Evolutionary conservation across 2,113 vertebrate genomes (phyloP).

Genomic region (Arothron firmamentum): DNA sequence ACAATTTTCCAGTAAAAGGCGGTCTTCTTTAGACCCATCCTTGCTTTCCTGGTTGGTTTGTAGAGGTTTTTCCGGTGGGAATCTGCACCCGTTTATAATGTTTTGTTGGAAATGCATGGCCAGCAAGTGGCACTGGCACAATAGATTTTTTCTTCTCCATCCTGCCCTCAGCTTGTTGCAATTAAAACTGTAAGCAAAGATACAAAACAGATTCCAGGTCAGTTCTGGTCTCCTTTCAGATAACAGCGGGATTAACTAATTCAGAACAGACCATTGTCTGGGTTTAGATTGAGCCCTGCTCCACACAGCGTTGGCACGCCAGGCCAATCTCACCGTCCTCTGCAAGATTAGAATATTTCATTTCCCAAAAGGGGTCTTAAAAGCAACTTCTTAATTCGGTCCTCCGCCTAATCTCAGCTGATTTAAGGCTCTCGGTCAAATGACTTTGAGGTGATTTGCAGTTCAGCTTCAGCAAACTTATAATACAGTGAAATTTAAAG

Average conservation of each 20-base stretch:
- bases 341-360: slow-evolving; percentile 51
- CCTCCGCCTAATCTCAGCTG: slow-evolving; percentile 13
- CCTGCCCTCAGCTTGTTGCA: slow-evolving; percentile 55
- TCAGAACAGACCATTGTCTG: slow-evolving; percentile 36
- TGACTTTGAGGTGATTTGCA: slow-evolving; percentile 33
- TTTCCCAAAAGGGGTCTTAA: slow-evolving; percentile 50
- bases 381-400: slow-evolving; percentile 32
- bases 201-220: slow-evolving; percentile 49
- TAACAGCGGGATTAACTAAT: slow-evolving; percentile 54
- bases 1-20: slow-evolving; percentile 67
- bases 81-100: slow-evolving; percentile 42
- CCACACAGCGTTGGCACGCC: slow-evolving; percentile 28
- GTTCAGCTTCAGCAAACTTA: slow-evolving; percentile 37
- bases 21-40: slow-evolving; percentile 36
- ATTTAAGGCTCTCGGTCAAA: slow-evolving; percentile 28
- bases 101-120: slow-evolving; percentile 48
- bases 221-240: slow-evolving; percentile 32
- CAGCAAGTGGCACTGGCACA: slow-evolving; percentile 53
- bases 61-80: slow-evolving; percentile 57
- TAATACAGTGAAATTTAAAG: slow-evolving; percentile 13
- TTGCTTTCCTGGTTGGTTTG: slow-evolving; percentile 32
- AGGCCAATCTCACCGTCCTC: slow-evolving; percentile 45
- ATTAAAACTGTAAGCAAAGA: slow-evolving; percentile 55
- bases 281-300: slow-evolving; percentile 42
- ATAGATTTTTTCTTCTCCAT: slow-evolving; percentile 50